Conservation (phyloP, 2,113 vertebrate genomes). For the Corapipo altera region DNA sequence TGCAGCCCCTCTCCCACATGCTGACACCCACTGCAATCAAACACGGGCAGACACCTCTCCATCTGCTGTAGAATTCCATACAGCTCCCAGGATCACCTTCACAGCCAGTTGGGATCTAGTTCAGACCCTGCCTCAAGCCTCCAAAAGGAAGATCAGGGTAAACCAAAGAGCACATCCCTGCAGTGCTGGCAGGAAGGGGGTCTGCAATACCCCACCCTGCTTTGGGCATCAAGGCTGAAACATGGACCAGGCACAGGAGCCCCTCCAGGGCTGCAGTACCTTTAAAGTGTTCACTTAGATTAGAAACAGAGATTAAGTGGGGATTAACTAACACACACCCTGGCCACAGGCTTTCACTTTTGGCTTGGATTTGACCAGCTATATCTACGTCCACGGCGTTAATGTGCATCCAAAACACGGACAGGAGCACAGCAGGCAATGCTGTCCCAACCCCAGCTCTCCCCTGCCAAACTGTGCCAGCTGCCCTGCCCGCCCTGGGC, state of each 20-base stretch:
- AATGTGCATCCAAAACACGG: not conserved
- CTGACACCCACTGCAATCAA: too few species aligned
- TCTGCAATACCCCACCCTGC: not conserved
- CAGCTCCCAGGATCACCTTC: not conserved
- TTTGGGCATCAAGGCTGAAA: not conserved
- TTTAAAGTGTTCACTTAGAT: not conserved
- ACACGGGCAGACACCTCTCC: not conserved
- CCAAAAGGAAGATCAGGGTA: fast-evolving
- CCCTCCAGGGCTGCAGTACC: not conserved
- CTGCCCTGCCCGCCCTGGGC: not conserved
- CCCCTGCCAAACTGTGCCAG: not conserved
- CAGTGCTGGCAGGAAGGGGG: fast-evolving
- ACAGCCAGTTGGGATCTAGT: not conserved
- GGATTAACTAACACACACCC: constrained; percentile 22
- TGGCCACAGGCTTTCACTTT: constrained; percentile 16
- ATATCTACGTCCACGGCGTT: fast-evolving
- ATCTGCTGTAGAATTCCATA: not conserved
- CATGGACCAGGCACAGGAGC: not conserved
- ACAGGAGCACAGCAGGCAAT: not conserved
- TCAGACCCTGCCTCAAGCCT: not conserved
- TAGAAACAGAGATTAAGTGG: constrained; percentile 8
- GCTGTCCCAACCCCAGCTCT: not conserved
- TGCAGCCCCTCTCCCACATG: not conserved
- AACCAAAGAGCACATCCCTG: not conserved
- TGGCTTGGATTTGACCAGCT: not conserved